Base-by-base conservation (phyloP, 2,888 invertebrate genomes). In the Rotaria macrura region DNA sequence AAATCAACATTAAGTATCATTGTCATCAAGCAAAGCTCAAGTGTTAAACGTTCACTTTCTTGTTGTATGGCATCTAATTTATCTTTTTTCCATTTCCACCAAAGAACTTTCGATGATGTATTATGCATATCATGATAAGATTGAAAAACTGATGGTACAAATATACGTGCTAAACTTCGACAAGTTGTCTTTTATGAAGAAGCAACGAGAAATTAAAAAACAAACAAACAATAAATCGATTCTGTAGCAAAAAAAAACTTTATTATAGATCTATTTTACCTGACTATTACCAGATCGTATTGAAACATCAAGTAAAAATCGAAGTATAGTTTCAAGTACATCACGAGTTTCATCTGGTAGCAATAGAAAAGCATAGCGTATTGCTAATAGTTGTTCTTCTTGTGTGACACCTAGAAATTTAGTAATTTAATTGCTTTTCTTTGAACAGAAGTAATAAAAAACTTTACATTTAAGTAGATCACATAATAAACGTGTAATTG, bases 91-190 rank as follows among this genome's bases (percentile, higher is more conserved):
- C 79, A 43, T 43, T 43, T 43, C 43, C 43, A 43, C 79, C 79
- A 79, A 40, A 40, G 43, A 40, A 43, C 43, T 79, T 43, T 43
- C 17, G 40, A 43, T 79, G 79, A 9, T 79, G 79, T 43, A 65
- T 34, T 65, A 79, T 43, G 79, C 43, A 79, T 43, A 43, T 79
- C 79, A 79, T 79, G 79, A 79, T 79, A 79, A 25, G 79, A 79
- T 79, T 79, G 79, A 79, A 79, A 79, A n/a, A 79, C 40, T n/a
- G 79, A 79, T 79, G 79, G 79, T 9, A 79, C 79, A 79, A 79
- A 79, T 79, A 79, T 79, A 14, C 79, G 79, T 43, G 79, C 79
- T 43, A 79, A 79, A 79, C 79, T 79, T 38, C 79, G 79, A 7
- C 79, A 79, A 43, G 79, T 79, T 43, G 34, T 79, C 79, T 79